Evolutionary conservation across 2,113 vertebrate genomes (phyloP).

Genomic region (Scophthalmus maximus): DNA sequence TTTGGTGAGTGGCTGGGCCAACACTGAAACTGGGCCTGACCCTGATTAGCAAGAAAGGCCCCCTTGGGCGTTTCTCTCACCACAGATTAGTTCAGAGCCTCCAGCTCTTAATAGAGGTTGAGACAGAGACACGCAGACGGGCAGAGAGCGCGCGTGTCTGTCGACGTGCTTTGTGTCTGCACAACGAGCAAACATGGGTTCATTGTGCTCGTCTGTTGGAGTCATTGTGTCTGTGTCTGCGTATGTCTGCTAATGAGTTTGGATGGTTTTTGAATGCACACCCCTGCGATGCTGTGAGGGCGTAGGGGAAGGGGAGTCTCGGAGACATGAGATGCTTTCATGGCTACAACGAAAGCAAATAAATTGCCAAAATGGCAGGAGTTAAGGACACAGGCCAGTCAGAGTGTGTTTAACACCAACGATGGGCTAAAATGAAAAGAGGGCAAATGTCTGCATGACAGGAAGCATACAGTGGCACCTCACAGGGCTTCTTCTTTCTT

Average conservation of each 20-base stretch:
- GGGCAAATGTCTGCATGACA: not conserved
- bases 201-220: constrained; percentile 24
- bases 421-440: constrained; percentile 2
- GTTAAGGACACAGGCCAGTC: not conserved
- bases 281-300: constrained; percentile 2
- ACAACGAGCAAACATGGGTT: constrained; percentile 21
- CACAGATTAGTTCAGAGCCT: constrained; percentile 53
- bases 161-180: constrained; percentile 37
- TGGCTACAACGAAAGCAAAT: not conserved
- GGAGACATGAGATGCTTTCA: not conserved
- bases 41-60: constrained; percentile 60
- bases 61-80: constrained; percentile 59
- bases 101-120: constrained; percentile 3
- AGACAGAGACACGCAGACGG: not conserved
- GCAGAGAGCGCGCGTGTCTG: constrained; percentile 5
- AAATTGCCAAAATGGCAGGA: no score
- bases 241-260: constrained; percentile 8
- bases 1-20: constrained; percentile 32
- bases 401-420: not conserved
- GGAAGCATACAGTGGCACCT: not conserved
- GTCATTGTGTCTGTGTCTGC: constrained; percentile 28
- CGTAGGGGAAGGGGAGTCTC: not conserved
- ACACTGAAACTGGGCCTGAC: constrained; percentile 59
- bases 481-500: no score
- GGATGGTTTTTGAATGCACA: not conserved